phyloP scores from a whole-genome alignment of 2,888 invertebrate genomes.

The Hyalella azteca region DNA sequence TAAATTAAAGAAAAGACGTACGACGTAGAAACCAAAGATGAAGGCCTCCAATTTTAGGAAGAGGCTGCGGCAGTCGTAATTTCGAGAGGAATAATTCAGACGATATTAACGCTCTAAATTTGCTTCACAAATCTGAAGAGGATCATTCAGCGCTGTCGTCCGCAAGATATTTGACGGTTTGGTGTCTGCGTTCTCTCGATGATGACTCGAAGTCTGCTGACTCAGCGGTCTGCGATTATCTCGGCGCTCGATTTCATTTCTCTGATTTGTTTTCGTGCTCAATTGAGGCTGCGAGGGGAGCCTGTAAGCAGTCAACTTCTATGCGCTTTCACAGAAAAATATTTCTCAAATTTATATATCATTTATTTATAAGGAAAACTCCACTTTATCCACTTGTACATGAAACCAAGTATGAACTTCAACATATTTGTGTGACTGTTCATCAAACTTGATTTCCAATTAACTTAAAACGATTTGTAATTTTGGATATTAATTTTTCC shows the following conservation, averaged over 20 bases:
- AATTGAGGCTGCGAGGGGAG: not conserved
- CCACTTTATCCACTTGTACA: too few relatives aligned
- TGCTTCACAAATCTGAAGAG: conserved; percentile 24
- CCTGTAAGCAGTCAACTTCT: too few relatives aligned
- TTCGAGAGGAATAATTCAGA: not conserved
- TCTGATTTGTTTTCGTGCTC: conserved; percentile 25
- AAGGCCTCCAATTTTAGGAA: conserved; percentile 7
- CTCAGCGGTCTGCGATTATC: conserved; percentile 20
- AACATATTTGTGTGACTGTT: too few relatives aligned
- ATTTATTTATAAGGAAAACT: too few relatives aligned
- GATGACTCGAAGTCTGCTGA: not conserved
- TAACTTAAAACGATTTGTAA: too few relatives aligned
- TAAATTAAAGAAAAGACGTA: too few relatives aligned
- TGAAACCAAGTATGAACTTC: too few relatives aligned
- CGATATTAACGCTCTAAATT: conserved; percentile 34
- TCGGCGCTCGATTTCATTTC: conserved; percentile 14
- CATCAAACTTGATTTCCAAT: too few relatives aligned
- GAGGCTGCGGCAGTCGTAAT: conserved; percentile 6
- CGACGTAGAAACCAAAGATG: not conserved
- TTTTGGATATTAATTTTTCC: too few relatives aligned
- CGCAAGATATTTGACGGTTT: conserved; percentile 13
- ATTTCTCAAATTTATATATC: too few relatives aligned
- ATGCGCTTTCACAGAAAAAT: too few relatives aligned
- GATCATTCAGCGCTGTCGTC: conserved; percentile 21
- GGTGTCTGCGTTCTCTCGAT: conserved; percentile 16